Base-by-base conservation (phyloP, 2,888 invertebrate genomes). In the Tethea ocularis region DNA sequence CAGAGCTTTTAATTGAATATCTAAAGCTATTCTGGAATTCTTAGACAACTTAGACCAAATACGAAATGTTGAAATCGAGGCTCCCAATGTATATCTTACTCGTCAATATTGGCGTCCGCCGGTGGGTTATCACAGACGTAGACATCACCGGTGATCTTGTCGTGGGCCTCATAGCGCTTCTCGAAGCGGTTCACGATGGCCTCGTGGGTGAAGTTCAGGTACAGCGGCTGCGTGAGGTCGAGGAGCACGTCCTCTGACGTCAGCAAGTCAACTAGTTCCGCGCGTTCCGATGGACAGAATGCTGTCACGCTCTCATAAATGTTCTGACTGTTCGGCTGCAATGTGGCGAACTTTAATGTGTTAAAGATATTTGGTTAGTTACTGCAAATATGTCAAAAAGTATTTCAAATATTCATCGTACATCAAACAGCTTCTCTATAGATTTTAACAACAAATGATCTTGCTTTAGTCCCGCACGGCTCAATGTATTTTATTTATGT, bases 151-250 rank as follows among this genome's bases (percentile, higher is more conserved):
- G 95, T 95, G 75, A 97, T 95, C 88, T 96, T 95, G 82, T 97
- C 97, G 86, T 96, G 96, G 74, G 96, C 96, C 75, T 95, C 95
- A 86, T 91, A 93, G 71, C 75, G 84, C 66, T 75, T 83, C 86
- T 96, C 96, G 82, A 97, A 94, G 78, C 95, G 95, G 80, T 96
- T 95, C 88, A 97, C 96, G 81, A 97, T 97, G 71, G 95, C 95
- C 78, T 95, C 95, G 93, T 97, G 97, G 68, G 97, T 97, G 88
- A 97, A 97, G 93, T 97, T 97, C 91, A 97, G 95, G 94, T 96
- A 97, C 90, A 97, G 88, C 58, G 97, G 97, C 86, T 95, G 95
- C 63, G 95, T 94, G 95, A 97, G 96, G 89, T 97, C 96, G 72
- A 97, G 94, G 71, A 97, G 94, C 54, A 95, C 86, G 88, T 97